Conservation (phyloP, 1,140 invertebrate genomes). For the Aleiodes sp. region DNA sequence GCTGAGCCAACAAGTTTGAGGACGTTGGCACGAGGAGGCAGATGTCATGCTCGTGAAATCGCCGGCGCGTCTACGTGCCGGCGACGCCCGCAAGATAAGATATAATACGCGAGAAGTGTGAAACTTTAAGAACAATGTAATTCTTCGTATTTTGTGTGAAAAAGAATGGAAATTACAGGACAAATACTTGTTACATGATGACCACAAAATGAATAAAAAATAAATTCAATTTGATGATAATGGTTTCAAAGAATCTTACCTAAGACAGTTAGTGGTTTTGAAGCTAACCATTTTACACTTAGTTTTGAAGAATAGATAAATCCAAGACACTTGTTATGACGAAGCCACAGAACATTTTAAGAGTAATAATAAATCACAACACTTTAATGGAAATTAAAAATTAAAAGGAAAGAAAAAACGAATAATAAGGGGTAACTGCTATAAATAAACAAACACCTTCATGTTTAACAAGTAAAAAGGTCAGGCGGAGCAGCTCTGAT, state of each 20-base stretch:
- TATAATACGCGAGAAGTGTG: not conserved
- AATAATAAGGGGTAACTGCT: not conserved
- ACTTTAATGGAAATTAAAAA: too few species aligned
- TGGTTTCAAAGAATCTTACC: not conserved
- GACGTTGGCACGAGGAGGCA: conserved; percentile 7
- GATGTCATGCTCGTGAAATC: not conserved
- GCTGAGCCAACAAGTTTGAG: conserved; percentile 15
- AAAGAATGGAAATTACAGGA: too few species aligned
- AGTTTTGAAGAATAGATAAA: not conserved
- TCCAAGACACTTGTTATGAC: not conserved
- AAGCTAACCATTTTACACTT: not conserved
- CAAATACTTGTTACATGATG: too few species aligned
- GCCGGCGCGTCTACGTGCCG: not conserved
- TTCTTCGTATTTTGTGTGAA: too few species aligned
- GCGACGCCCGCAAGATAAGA: conserved; percentile 8
- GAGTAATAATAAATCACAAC: not conserved
- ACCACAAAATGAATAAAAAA: too few species aligned
- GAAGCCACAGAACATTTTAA: not conserved
- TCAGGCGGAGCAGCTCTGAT: not conserved
- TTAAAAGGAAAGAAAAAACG: not conserved
- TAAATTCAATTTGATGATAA: too few species aligned
- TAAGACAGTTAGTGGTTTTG: conserved; percentile 14
- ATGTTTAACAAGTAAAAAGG: not conserved
- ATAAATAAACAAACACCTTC: not conserved
- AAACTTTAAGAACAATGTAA: too few species aligned